Percentiles rank a stretch among this genome's conserved stretches.
Conservation (phyloP, 2,797 vertebrate genomes). For the Erethizon dorsatum region DNA sequence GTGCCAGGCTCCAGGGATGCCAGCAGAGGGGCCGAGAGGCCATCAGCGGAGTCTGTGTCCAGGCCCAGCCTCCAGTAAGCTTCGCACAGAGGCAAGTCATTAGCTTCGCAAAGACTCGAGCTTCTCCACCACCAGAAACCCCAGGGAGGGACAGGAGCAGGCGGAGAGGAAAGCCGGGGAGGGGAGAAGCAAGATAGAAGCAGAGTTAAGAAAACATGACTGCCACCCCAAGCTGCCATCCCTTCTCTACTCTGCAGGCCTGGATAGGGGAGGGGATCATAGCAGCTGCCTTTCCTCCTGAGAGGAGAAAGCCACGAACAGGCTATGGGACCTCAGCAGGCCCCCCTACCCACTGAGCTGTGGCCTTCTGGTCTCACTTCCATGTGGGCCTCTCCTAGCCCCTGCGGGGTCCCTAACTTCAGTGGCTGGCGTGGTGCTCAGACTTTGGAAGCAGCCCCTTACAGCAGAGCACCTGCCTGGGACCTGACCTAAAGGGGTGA, state of each 20-base stretch:
- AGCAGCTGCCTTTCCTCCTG: neutral
- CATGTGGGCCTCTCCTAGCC: neutral
- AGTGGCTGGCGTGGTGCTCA: neutral
- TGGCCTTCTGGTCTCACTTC: neutral
- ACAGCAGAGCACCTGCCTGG: neutral
- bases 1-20: slow-evolving; percentile 83
- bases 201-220: slow-evolving; percentile 88
- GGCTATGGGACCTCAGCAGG: neutral
- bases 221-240: neutral
- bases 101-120: slow-evolving; percentile 97
- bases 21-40: slow-evolving; percentile 88
- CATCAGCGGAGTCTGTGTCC: slow-evolving; percentile 92
- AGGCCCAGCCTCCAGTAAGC: slow-evolving; percentile 94
- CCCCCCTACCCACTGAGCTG: neutral
- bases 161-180: slow-evolving; percentile 69
- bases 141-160: slow-evolving; percentile 90
- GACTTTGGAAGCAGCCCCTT: neutral
- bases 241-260: neutral
- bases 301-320: neutral
- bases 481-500: neutral
- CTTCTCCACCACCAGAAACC: slow-evolving; percentile 94
- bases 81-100: slow-evolving; percentile 96
- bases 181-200: slow-evolving; percentile 89
- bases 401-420: neutral
- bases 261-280: rapidly evolving